phyloP scores from a whole-genome alignment of 2,888 invertebrate species.

The Dryobotodes eremita region DNA sequence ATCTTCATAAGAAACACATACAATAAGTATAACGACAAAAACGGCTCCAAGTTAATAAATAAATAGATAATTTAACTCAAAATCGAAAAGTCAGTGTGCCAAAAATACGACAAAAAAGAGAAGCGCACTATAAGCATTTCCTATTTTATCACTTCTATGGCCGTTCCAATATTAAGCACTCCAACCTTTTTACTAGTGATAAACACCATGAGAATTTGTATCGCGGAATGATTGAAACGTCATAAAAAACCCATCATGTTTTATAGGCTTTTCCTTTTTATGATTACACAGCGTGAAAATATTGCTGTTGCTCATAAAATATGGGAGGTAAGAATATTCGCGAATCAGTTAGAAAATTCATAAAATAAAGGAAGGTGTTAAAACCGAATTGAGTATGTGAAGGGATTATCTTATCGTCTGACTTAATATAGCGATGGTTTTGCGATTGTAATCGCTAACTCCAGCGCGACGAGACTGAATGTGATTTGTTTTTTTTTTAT shows the following conservation, averaged over 20 bases:
- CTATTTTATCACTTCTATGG: conserved; percentile 31
- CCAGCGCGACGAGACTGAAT: neutral
- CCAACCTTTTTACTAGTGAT: conserved; percentile 44
- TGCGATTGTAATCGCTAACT: neutral
- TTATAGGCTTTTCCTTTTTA: conserved; percentile 65
- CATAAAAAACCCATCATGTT: conserved; percentile 64
- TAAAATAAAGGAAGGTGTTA: conserved; percentile 61
- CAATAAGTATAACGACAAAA: neutral
- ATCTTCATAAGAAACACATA: neutral
- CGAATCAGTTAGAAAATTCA: conserved; percentile 60
- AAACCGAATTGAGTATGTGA: conserved; percentile 22
- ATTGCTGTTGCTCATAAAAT: conserved; percentile 59
- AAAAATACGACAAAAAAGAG: neutral
- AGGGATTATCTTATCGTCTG: conserved; percentile 15
- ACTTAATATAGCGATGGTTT: neutral
- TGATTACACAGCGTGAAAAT: conserved; percentile 57
- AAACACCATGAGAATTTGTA: conserved; percentile 66
- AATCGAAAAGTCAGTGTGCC: neutral
- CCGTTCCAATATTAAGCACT: conserved; percentile 24
- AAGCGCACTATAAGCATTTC: neutral
- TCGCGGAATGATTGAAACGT: conserved; percentile 64
- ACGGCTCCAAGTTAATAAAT: neutral
- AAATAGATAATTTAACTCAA: neutral
- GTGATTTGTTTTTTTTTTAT: neutral
- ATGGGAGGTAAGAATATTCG: conserved; percentile 45